Percentiles rank a stretch among this genome's conserved stretches.
Conservation (phyloP, 1,140 invertebrate genomes). For the Tribolium madens region DNA sequence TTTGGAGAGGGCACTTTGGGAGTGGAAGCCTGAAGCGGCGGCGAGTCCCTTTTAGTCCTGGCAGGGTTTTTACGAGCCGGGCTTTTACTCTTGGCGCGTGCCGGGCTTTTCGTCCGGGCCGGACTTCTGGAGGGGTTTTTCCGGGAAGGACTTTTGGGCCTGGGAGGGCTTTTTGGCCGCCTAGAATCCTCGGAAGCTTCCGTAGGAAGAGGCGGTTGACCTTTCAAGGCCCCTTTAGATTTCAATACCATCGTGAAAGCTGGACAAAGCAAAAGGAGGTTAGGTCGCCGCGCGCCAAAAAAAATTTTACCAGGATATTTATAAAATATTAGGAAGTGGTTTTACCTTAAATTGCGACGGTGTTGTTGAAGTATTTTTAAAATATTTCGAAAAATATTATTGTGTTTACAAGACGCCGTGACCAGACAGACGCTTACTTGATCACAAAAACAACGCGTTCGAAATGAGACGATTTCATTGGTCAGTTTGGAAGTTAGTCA, state of each 20-base stretch:
- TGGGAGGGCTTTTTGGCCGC: not conserved
- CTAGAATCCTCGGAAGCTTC: too few species aligned
- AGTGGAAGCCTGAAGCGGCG: conserved; percentile 1
- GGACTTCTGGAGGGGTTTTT: not conserved
- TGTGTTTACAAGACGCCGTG: not conserved
- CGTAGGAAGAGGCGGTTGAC: not conserved
- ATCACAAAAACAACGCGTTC: conserved; percentile 17
- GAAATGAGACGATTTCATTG: conserved; percentile 21
- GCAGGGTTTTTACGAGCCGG: conserved; percentile 33
- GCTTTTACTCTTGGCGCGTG: not conserved
- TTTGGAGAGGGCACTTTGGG: conserved; percentile 34
- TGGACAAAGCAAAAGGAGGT: not conserved
- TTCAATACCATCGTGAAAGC: not conserved
- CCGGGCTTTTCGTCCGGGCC: not conserved
- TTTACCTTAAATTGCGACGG: not conserved
- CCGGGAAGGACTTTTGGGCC: not conserved
- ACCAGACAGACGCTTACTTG: conserved; percentile 22
- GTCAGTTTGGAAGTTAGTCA: conserved; percentile 7
- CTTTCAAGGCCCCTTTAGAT: not conserved
- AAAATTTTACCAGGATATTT: not conserved
- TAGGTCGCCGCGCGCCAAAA: conserved; percentile 10
- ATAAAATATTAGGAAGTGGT: not conserved
- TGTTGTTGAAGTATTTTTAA: not conserved
- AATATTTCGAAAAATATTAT: not conserved
- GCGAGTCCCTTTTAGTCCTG: conserved; percentile 46